Percentiles rank a stretch among this genome's conserved stretches.
Evolutionary conservation across 2,888 invertebrate genomes (phyloP).

Genomic region (Cantharis flavilabris): DNA sequence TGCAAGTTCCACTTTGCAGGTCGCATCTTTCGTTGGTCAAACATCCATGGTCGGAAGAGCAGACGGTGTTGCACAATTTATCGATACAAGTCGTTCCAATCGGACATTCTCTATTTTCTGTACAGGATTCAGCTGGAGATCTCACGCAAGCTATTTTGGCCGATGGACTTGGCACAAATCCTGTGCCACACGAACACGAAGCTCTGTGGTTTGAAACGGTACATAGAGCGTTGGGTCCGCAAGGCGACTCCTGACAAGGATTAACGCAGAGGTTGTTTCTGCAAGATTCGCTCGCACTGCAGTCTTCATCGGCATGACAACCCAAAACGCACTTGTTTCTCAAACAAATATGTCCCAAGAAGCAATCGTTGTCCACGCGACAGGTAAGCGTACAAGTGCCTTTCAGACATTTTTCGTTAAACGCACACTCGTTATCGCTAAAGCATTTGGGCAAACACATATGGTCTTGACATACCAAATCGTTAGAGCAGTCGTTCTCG

Average conservation of each 20-base stretch:
- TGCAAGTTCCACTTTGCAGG: conserved; percentile 72
- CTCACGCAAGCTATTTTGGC: conserved; percentile 87
- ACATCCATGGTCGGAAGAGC: conserved; percentile 76
- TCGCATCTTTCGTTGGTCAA: conserved; percentile 82
- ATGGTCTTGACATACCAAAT: conserved; percentile 76
- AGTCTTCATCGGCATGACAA: conserved; percentile 85
- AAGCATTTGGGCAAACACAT: conserved; percentile 80
- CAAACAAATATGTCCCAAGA: conserved; percentile 87
- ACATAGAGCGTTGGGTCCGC: conserved; percentile 84
- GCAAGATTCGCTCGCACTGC: conserved; percentile 83
- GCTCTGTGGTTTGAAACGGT: conserved; percentile 81
- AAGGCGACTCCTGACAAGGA: conserved; percentile 77
- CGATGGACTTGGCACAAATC: conserved; percentile 85
- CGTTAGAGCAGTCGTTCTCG: conserved; percentile 72
- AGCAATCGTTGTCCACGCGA: conserved; percentile 89
- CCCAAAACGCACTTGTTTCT: conserved; percentile 85
- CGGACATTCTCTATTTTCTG: conserved; percentile 76
- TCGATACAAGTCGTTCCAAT: conserved; percentile 74
- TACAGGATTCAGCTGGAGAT: conserved; percentile 75
- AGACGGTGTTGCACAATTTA: conserved; percentile 75
- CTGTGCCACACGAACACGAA: conserved; percentile 76
- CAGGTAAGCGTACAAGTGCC: conserved; percentile 88
- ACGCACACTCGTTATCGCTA: conserved; percentile 80
- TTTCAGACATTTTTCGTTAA: conserved; percentile 85
- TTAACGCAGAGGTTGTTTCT: conserved; percentile 78